Percentiles rank a stretch among this genome's conserved stretches.
Conservation (phyloP, 2,888 invertebrate species). For the Phasia obesa region DNA sequence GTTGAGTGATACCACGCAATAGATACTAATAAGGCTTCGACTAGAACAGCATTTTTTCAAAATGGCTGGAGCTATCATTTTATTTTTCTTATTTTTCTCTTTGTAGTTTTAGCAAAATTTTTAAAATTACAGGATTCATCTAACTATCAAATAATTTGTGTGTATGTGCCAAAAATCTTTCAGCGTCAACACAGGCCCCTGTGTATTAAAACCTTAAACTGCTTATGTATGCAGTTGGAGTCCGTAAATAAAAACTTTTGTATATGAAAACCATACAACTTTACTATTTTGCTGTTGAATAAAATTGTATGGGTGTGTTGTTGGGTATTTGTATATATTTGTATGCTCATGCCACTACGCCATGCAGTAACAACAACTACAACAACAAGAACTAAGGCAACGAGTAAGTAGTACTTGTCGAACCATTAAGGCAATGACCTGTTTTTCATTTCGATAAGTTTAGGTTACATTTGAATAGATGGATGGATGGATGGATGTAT, state of each 20-base stretch:
- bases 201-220: slow-evolving; percentile 56
- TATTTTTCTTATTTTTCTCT: no score
- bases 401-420: slow-evolving; percentile 64
- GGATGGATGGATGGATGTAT: slow-evolving; percentile 47
- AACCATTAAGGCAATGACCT: slow-evolving; percentile 80
- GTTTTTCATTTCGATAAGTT: slow-evolving; percentile 74
- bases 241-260: slow-evolving; percentile 60
- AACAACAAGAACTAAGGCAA: slow-evolving; percentile 50
- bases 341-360: slow-evolving; percentile 29
- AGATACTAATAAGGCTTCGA: no score
- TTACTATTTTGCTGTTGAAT: slow-evolving; percentile 27
- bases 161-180: neutral
- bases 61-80: no score
- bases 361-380: slow-evolving; percentile 36
- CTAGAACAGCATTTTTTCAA: no score
- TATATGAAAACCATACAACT: slow-evolving; percentile 53
- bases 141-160: no score
- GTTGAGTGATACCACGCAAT: no score
- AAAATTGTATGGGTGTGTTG: slow-evolving; percentile 28
- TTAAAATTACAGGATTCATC: no score
- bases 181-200: neutral
- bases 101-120: no score
- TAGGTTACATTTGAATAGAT: slow-evolving; percentile 68
- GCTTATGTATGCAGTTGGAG: slow-evolving; percentile 60
- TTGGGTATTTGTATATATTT: slow-evolving; percentile 15